Base-by-base conservation (phyloP, 2,888 invertebrate species). In the Miltochrista miniata region DNA sequence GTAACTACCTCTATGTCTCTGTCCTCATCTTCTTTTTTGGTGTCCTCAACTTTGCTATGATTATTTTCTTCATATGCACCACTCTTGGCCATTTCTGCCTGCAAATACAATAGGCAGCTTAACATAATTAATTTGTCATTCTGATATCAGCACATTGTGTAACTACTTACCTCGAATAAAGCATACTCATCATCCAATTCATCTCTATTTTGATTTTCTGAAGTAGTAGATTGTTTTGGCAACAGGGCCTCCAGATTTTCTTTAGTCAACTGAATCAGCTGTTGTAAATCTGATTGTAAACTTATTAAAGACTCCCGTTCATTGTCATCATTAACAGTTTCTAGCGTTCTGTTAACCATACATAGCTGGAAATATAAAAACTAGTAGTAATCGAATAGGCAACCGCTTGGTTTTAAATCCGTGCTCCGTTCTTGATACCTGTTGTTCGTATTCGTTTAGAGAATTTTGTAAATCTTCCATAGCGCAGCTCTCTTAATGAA, bases 231-330 rank as follows among this genome's bases (percentile, higher is more conserved):
- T 48, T 62, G 45, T 45, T 42, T 43, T 37, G 45, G 36, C 38
- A 35, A 45, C 24, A 86, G 55, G 40, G 84, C 74, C 51, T 87
- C 82, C 48, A 94, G 72, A 63, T 92, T 93, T 74, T 95, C 94
- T 70, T 92, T 88, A 0, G 96, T 96, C 35, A 96, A 83, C n/a
- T 92, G 88, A 45, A 96, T 93, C 0, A 96, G 87, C 76, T 96
- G 94, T 60, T 93, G 83, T 37, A 96, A 87, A 72, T 96, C 95
- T 15, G 92, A 90, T 70, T 93, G 92, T 10, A 96, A 82, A 39
- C 93, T 90, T 43, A 92, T 56, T 15, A 96, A 82, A 29, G 94
- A 93, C 41, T 93, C 89, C 36, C 90, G 92, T 59, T 93, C 93
- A 1, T 86, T 81, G 14, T 85, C 89, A 54, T 90, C 83, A 12